Conservation (phyloP, 2,888 invertebrate species). For the Tryphoninae sp. region DNA sequence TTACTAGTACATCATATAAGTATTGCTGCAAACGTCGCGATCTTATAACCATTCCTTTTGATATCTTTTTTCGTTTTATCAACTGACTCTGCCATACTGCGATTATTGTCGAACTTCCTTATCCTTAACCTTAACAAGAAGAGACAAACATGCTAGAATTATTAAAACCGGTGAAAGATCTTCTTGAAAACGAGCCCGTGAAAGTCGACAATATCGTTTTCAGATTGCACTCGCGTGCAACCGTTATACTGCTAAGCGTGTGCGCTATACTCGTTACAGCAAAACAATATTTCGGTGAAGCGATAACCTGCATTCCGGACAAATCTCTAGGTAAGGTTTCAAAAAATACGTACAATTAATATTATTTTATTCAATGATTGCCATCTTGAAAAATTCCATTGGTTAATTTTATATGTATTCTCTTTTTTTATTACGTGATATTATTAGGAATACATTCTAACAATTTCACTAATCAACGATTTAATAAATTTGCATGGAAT, state of each 20-base stretch:
- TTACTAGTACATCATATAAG: background rate
- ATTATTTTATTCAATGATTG: no score
- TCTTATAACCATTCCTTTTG: conserved; percentile 7
- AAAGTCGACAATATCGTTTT: conserved; percentile 69
- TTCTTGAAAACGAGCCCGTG: conserved; percentile 67
- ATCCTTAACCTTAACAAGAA: background rate
- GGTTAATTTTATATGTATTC: no score
- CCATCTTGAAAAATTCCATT: no score
- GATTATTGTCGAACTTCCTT: background rate
- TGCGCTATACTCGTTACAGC: conserved; percentile 74
- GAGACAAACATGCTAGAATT: conserved; percentile 70
- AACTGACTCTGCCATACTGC: background rate
- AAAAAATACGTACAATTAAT: no score
- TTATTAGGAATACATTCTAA: no score
- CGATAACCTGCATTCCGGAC: conserved; percentile 76
- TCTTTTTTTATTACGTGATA: no score
- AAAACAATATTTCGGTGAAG: conserved; percentile 76
- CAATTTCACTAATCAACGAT: no score
- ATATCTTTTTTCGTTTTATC: background rate
- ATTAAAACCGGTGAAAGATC: conserved; percentile 69
- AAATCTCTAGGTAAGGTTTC: conserved; percentile 62
- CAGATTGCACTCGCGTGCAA: conserved; percentile 72
- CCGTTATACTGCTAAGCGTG: conserved; percentile 71
- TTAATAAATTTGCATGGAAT: no score
- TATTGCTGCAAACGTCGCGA: background rate